A percentile compares a stretch with the other conserved stretches of the same genome.
Conservation (phyloP, 2,113 vertebrate genomes). For the Aptenodytes forsteri region DNA sequence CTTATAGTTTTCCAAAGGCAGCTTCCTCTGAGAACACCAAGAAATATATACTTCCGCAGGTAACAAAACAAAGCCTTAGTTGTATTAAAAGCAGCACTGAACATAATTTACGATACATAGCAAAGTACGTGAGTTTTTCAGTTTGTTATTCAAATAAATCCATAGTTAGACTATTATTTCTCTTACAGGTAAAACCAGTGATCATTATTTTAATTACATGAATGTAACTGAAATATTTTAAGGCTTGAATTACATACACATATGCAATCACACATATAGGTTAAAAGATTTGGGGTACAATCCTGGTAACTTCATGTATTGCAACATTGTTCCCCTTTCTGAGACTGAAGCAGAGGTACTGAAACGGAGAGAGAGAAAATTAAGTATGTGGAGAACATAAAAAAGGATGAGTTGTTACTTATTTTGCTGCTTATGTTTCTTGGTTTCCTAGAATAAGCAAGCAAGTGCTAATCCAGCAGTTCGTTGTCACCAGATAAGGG, state of each 20-base stretch:
- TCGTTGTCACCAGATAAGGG: neutral
- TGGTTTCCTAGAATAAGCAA: neutral
- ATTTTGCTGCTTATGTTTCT: accelerated
- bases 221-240: neutral
- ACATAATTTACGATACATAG: neutral
- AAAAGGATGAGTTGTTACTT: neutral
- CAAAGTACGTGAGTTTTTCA: neutral
- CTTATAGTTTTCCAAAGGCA: neutral
- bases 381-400: neutral
- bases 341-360: neutral
- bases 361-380: neutral
- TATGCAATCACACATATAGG: neutral
- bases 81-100: neutral
- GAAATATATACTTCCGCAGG: neutral
- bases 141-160: neutral
- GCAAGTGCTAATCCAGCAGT: neutral
- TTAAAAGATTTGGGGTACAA: neutral
- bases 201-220: neutral
- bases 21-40: neutral
- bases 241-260: neutral
- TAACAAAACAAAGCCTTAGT: neutral
- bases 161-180: neutral
- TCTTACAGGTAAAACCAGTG: neutral
- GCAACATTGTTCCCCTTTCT: neutral
- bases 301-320: neutral